Evolutionary conservation across 2,113 vertebrate genomes (phyloP).

Genomic region (Dipodomys ordii): DNA sequence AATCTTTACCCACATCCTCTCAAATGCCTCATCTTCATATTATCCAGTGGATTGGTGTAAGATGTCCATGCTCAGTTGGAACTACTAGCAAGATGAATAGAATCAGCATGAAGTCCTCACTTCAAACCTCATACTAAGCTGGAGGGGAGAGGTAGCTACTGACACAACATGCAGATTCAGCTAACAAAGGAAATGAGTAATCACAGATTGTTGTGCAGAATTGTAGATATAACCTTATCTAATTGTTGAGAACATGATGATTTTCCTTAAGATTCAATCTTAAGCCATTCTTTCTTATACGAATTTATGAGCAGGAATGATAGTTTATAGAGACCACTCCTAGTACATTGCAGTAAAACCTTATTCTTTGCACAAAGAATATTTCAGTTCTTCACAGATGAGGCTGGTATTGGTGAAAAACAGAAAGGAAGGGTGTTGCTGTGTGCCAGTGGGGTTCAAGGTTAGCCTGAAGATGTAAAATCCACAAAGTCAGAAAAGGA

Average conservation of each 20-base stretch:
- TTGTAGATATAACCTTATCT: background rate
- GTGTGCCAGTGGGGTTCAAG: background rate
- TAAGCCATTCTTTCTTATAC: background rate
- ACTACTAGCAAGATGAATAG: background rate
- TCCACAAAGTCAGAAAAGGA: background rate
- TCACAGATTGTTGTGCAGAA: background rate
- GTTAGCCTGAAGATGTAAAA: background rate
- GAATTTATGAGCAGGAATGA: background rate
- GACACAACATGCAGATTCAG: constrained; percentile 4
- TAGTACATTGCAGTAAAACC: background rate
- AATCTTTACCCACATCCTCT: background rate
- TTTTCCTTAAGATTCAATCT: constrained; percentile 15
- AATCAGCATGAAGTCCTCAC: background rate
- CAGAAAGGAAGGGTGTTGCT: background rate
- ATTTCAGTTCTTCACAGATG: background rate
- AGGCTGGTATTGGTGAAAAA: background rate
- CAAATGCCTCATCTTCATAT: background rate
- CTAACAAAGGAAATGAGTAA: background rate
- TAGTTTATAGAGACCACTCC: background rate
- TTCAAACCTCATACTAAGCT: background rate
- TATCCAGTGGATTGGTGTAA: background rate
- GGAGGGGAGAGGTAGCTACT: background rate
- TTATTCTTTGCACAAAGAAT: constrained; percentile 1
- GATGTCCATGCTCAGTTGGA: background rate
- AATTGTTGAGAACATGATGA: constrained; percentile 6